phyloP scores from a whole-genome alignment of 2,888 invertebrate species.

The Elegia similella region DNA sequence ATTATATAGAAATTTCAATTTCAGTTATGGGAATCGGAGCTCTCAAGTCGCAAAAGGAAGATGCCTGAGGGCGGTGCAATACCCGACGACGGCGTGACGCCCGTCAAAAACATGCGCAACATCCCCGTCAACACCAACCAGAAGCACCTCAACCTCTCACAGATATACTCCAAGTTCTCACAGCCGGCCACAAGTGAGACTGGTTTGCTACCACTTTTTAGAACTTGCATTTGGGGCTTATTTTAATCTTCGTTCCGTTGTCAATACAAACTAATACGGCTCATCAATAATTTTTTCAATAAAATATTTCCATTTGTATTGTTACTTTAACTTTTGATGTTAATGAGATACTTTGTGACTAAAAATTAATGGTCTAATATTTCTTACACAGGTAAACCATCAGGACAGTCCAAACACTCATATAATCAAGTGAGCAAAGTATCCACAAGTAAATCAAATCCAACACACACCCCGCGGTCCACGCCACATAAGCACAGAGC shows the following conservation, averaged over 20 bases:
- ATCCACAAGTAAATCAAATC: slow-evolving; percentile 74
- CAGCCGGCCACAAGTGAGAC: slow-evolving; percentile 48
- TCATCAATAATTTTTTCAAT: too few relatives aligned
- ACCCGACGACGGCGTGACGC: slow-evolving; percentile 54
- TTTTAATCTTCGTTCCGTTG: too few relatives aligned
- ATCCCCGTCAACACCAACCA: slow-evolving; percentile 69
- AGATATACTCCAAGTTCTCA: slow-evolving; percentile 75
- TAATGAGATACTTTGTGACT: too few relatives aligned
- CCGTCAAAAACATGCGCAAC: slow-evolving; percentile 70
- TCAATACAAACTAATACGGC: too few relatives aligned
- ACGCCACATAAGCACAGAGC: slow-evolving; percentile 54
- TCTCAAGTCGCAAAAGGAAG: slow-evolving; percentile 70
- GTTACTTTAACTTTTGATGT: not conserved
- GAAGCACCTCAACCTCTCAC: slow-evolving; percentile 74
- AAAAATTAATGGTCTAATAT: not conserved
- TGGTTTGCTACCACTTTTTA: too few relatives aligned
- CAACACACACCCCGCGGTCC: slow-evolving; percentile 50
- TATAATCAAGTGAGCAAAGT: slow-evolving; percentile 80
- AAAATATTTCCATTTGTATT: too few relatives aligned
- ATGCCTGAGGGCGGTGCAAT: slow-evolving; percentile 55
- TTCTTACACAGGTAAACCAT: slow-evolving; percentile 64
- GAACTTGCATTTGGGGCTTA: too few relatives aligned
- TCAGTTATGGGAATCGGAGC: slow-evolving; percentile 73
- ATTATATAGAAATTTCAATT: slow-evolving; percentile 25
- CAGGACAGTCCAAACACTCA: slow-evolving; percentile 74